Conservation (phyloP, 2,113 vertebrate genomes). For the Urocitellus parryii region DNA sequence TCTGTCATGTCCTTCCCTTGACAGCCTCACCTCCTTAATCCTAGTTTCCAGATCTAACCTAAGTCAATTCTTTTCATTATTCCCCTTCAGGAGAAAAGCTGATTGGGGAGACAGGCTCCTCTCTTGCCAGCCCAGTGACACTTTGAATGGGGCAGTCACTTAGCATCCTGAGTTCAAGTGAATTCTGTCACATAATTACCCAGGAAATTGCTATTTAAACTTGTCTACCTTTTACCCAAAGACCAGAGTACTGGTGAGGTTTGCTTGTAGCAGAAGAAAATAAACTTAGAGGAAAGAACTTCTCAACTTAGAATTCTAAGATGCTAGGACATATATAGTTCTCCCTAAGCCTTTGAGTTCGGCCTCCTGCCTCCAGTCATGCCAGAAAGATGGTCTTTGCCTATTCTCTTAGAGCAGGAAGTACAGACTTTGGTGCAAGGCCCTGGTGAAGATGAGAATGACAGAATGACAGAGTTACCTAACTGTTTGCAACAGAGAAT, state of each 20-base stretch:
- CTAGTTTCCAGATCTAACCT: conserved; percentile 22
- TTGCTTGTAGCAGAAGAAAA: conserved; percentile 36
- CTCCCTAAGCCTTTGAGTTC: conserved; percentile 25
- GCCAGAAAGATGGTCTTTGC: conserved; percentile 32
- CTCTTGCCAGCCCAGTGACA: not conserved
- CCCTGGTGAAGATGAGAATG: conserved; percentile 70
- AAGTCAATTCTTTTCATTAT: conserved; percentile 47
- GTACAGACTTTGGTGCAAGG: conserved; percentile 64
- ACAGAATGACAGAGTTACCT: conserved; percentile 77
- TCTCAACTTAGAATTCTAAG: conserved; percentile 61
- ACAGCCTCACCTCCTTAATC: not conserved
- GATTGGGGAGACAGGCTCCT: not conserved
- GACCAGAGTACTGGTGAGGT: not conserved
- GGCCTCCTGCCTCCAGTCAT: conserved; percentile 44
- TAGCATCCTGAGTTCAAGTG: not conserved
- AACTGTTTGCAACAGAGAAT: conserved; percentile 73
- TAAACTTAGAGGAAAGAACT: conserved; percentile 17
- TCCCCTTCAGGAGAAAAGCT: conserved; percentile 45
- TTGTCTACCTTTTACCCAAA: conserved; percentile 52
- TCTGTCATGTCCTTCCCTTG: conserved; percentile 23
- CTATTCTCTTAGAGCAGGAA: conserved; percentile 56
- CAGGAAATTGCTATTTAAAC: not conserved
- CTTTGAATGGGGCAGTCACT: conserved; percentile 15
- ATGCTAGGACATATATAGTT: not conserved
- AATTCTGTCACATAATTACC: conserved; percentile 47